Base-by-base conservation (phyloP, 2,797 vertebrate species). In the Synaphobranchus kaupii region DNA sequence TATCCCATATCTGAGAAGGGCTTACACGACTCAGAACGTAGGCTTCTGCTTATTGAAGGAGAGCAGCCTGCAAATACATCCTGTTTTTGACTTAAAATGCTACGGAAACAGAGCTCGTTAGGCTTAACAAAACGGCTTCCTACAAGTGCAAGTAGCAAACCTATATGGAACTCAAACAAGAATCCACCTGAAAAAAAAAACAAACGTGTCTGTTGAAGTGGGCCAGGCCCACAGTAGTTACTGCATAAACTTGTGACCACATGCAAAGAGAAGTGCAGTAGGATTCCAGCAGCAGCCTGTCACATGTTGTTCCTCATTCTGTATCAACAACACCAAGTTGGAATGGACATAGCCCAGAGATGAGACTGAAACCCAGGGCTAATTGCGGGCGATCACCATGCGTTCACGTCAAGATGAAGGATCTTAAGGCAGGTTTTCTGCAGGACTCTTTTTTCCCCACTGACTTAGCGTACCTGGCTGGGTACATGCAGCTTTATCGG, bases 11-110 rank as follows among this genome's bases (percentile, higher is more conserved):
- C 83, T 86, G 52, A 47, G 86, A 81, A 54, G 83, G 68, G 87
- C 31, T 81, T 88, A 83, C 39, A 81, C 63, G 88, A 86, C 60
- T 58, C 71, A 63, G 89, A 88, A 89, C 66, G 82, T 82, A 86
- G 52, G 71, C 86, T 91, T 88, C 84, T 90, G 89, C 92, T 91
- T 92, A 92, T 91, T 90, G 90, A 89, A 91, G 68, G 47, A 90
- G 47, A 84, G 84, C 89, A 92, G 91, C 82, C 87, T 56, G 87
- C 86, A 80, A 84, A 85, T 82, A 83, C 52, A 68, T 89, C 88
- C 86, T 34, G 86, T 44, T 25, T 44, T 25, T 85, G 85, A 86
- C 88, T 87, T 20, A 31, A 66, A 84, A 88, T 34, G n/a, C 58
- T 84, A 13, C 52, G 12, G 44, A 48, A 25, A 4, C 44, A 90